phyloP scores from a whole-genome alignment of 2,888 invertebrate species.

The Anagyrus pseudococci region DNA sequence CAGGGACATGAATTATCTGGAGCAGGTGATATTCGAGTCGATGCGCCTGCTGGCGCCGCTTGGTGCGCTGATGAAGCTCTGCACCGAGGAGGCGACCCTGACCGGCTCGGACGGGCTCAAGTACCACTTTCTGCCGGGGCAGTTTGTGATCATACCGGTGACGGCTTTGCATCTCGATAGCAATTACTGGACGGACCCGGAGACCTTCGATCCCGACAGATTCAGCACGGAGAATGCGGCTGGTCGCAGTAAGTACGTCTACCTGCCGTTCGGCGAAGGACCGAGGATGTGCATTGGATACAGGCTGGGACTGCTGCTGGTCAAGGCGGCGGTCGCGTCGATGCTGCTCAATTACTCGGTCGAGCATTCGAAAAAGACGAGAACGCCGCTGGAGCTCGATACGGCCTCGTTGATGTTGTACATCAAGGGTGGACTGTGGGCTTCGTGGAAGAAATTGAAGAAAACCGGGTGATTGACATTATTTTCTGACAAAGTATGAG shows the following conservation, averaged over 20 bases:
- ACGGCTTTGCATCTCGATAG: slow-evolving; percentile 4
- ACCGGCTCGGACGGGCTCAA: slow-evolving; percentile 44
- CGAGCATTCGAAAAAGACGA: not conserved
- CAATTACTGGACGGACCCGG: slow-evolving; percentile 18
- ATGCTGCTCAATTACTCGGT: not conserved
- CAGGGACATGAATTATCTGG: slow-evolving; percentile 64
- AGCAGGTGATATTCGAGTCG: slow-evolving; percentile 60
- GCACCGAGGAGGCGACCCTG: slow-evolving; percentile 39
- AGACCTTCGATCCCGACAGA: slow-evolving; percentile 20
- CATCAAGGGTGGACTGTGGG: slow-evolving; percentile 15
- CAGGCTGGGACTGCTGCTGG: slow-evolving; percentile 45
- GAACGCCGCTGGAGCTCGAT: slow-evolving; percentile 7
- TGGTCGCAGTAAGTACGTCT: slow-evolving; percentile 40
- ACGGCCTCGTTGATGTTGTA: not conserved
- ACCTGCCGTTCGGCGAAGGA: slow-evolving; percentile 51
- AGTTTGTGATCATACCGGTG: slow-evolving; percentile 38
- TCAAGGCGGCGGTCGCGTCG: slow-evolving; percentile 39
- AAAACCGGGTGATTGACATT: too few relatives aligned
- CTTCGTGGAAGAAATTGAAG: not conserved
- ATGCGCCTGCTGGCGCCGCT: slow-evolving; percentile 40
- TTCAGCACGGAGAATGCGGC: slow-evolving; percentile 31
- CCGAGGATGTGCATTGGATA: slow-evolving; percentile 51
- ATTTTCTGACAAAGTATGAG: too few relatives aligned
- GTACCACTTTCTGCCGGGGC: slow-evolving; percentile 39
- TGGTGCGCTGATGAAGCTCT: slow-evolving; percentile 36